phyloP scores from a whole-genome alignment of 2,113 vertebrate species.

The Neodon shergylaensis region DNA sequence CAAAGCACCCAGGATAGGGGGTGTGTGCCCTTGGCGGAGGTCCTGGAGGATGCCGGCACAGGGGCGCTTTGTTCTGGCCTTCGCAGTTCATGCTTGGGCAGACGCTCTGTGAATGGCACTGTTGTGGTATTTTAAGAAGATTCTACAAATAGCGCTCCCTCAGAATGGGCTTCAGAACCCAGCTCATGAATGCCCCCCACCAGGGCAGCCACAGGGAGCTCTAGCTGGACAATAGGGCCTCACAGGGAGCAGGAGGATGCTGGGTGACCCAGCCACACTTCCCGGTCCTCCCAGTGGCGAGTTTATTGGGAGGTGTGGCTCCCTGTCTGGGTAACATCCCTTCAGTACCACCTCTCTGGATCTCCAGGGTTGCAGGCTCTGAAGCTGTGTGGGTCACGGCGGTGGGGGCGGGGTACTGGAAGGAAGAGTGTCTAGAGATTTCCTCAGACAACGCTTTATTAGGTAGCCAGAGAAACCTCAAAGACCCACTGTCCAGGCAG shows the following conservation, averaged over 20 bases:
- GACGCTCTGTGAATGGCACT: background rate
- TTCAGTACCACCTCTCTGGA: background rate
- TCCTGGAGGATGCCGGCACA: background rate
- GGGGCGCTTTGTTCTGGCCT: background rate
- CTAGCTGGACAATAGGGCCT: background rate
- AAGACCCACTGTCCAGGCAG: background rate
- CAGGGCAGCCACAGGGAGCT: background rate
- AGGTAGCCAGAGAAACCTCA: constrained; percentile 23
- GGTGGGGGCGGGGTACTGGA: background rate
- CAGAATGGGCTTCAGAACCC: background rate
- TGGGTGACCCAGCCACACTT: background rate
- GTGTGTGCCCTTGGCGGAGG: background rate
- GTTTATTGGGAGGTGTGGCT: constrained; percentile 5
- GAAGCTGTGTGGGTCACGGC: background rate
- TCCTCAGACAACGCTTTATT: constrained; percentile 4
- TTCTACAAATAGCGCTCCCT: constrained; percentile 14
- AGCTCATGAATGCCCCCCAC: background rate
- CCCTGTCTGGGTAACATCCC: background rate
- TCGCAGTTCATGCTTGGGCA: background rate
- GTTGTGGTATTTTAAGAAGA: constrained; percentile 26
- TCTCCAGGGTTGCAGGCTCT: background rate
- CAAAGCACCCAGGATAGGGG: background rate
- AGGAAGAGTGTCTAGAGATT: background rate
- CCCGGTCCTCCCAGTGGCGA: background rate
- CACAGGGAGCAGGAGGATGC: background rate